Percentiles rank a stretch among this genome's conserved stretches.
Evolutionary conservation across 2,888 invertebrate genomes (phyloP).

Genomic region (Nasonia oneida): DNA sequence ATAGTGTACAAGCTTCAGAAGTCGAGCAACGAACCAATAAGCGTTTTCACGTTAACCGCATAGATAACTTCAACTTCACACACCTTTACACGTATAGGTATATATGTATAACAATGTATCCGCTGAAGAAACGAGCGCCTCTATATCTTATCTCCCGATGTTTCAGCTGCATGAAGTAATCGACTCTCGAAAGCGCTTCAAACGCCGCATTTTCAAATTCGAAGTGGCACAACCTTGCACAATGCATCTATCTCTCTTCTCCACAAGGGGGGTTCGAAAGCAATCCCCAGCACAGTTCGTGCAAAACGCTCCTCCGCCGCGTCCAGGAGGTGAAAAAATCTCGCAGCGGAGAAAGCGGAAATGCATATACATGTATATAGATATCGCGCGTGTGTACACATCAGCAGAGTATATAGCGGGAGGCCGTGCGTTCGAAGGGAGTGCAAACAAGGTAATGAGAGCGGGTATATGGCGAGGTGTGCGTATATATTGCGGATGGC

Average conservation of each 20-base stretch:
- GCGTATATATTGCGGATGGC: too few relatives aligned
- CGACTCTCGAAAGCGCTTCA: too few relatives aligned
- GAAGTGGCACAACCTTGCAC: background rate
- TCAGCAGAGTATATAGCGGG: background rate
- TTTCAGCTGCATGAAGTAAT: too few relatives aligned
- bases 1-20: background rate
- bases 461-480: slow-evolving; percentile 14
- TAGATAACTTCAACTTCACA: background rate
- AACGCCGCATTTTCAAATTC: too few relatives aligned
- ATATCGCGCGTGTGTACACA: background rate
- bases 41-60: background rate
- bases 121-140: too few relatives aligned
- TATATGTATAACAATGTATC: too few relatives aligned
- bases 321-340: background rate
- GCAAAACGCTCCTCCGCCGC: too few relatives aligned
- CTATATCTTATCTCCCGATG: too few relatives aligned
- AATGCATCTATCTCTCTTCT: background rate
- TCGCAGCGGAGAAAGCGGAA: background rate
- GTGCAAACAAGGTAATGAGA: slow-evolving; percentile 54
- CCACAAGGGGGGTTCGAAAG: background rate
- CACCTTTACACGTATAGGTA: too few relatives aligned
- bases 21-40: background rate
- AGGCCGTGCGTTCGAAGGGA: slow-evolving; percentile 19
- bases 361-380: background rate
- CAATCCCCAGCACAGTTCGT: background rate